Evolutionary conservation across 2,888 invertebrate species (phyloP).

Genomic region (Nomada goodeniana): DNA sequence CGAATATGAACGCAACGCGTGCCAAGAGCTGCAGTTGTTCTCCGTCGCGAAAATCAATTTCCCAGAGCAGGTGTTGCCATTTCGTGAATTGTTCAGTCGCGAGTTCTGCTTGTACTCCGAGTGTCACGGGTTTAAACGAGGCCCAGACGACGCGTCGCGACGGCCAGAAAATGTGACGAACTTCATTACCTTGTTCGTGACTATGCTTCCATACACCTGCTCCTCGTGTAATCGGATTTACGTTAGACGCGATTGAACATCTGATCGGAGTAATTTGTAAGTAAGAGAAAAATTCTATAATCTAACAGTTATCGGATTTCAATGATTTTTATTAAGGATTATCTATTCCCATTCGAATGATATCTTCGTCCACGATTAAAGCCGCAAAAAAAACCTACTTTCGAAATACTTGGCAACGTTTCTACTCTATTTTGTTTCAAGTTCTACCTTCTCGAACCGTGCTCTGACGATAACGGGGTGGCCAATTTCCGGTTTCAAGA

Average conservation of each 20-base stretch:
- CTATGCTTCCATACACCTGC: background rate
- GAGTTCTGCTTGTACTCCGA: background rate
- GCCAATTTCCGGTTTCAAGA: slow-evolving; percentile 64
- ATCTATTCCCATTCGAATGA: background rate
- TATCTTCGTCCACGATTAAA: background rate
- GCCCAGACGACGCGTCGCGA: background rate
- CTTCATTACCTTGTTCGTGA: slow-evolving; percentile 8
- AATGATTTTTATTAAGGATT: no score
- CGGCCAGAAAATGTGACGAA: slow-evolving; percentile 20
- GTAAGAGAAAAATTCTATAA: background rate
- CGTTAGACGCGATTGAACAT: no score
- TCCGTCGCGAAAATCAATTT: slow-evolving; percentile 36
- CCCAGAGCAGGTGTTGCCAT: slow-evolving; percentile 41
- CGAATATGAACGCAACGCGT: slow-evolving; percentile 3
- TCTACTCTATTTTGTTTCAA: slow-evolving; percentile 16
- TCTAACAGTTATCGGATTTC: no score
- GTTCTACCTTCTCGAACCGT: slow-evolving; percentile 9
- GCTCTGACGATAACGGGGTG: slow-evolving; percentile 38
- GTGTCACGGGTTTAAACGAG: slow-evolving; percentile 14
- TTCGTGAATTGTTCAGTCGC: slow-evolving; percentile 35
- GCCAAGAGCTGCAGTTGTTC: slow-evolving; percentile 18
- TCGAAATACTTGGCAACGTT: background rate
- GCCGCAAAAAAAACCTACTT: background rate
- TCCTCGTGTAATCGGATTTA: background rate
- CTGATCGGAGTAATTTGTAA: no score